Percentiles rank a stretch among this genome's conserved stretches.
Evolutionary conservation across 1,140 invertebrate species (phyloP).

Genomic region (Ditylenchus dipsaci): DNA sequence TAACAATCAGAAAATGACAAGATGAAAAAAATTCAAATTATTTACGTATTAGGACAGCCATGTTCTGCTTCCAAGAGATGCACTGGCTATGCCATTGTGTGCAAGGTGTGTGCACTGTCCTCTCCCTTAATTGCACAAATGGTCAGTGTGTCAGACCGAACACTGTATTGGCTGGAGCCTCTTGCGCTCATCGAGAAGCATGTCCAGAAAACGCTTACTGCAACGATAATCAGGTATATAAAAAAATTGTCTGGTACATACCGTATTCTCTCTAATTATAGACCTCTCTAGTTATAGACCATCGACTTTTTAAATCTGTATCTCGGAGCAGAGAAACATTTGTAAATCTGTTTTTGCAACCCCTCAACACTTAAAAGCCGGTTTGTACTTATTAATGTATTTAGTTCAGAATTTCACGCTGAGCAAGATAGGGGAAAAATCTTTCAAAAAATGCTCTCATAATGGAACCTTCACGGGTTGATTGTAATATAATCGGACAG

Average conservation of each 20-base stretch:
- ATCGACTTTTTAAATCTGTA: not conserved
- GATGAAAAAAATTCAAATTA: too few relatives aligned
- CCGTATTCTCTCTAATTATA: too few relatives aligned
- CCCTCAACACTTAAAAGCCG: too few relatives aligned
- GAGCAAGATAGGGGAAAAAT: too few relatives aligned
- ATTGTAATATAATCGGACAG: too few relatives aligned
- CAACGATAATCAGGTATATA: slow-evolving; percentile 10
- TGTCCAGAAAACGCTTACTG: slow-evolving; percentile 43
- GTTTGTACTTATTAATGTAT: too few relatives aligned
- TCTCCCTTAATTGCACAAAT: slow-evolving; percentile 40
- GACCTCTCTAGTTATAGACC: not conserved
- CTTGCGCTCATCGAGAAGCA: slow-evolving; percentile 38
- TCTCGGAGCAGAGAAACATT: too few relatives aligned
- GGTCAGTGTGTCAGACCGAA: slow-evolving; percentile 28
- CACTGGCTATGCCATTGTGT: slow-evolving; percentile 41
- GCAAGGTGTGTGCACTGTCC: slow-evolving; percentile 38
- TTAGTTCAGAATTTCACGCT: too few relatives aligned
- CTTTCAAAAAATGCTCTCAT: too few relatives aligned
- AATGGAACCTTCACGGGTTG: too few relatives aligned
- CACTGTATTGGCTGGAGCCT: slow-evolving; percentile 18
- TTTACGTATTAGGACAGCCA: slow-evolving; percentile 19
- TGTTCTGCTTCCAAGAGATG: slow-evolving; percentile 40
- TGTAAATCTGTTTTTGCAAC: too few relatives aligned
- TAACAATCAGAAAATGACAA: too few relatives aligned
- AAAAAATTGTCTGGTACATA: not conserved